phyloP scores from a whole-genome alignment of 1,140 invertebrate genomes.

The Anoplolepis gracilipes region DNA sequence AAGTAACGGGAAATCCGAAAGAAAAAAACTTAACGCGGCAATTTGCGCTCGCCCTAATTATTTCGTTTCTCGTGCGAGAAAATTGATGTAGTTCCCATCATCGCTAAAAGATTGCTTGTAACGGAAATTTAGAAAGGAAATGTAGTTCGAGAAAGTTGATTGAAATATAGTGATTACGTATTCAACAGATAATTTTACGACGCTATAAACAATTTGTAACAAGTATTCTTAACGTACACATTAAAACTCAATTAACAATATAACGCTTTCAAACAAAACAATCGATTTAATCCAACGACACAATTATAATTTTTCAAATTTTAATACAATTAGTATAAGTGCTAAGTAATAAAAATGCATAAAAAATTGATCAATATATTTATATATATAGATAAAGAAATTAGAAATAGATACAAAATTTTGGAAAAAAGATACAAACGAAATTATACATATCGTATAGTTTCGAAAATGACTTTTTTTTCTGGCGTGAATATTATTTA shows the following conservation, averaged over 20 bases:
- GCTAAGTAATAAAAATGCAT: too few relatives aligned
- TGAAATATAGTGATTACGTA: not conserved
- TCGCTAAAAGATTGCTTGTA: not conserved
- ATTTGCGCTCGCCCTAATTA: constrained; percentile 12
- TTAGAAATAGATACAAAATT: not conserved
- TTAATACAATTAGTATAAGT: not conserved
- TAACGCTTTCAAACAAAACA: not conserved
- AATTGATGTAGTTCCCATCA: not conserved
- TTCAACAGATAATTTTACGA: constrained; percentile 29
- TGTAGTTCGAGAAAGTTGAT: not conserved
- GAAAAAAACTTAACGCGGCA: not conserved
- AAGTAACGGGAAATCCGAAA: not conserved
- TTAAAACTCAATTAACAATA: constrained; percentile 10
- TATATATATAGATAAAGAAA: not conserved
- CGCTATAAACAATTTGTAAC: not conserved
- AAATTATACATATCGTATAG: too few relatives aligned
- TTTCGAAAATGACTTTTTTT: not conserved
- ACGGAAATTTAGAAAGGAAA: not conserved
- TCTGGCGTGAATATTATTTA: not conserved
- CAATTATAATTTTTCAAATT: not conserved
- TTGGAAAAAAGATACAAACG: too few relatives aligned
- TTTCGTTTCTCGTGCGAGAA: not conserved
- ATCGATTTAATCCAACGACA: not conserved
- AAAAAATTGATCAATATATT: not conserved
- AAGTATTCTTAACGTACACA: not conserved